These are phyloP conservation scores for Noctilio leporinus DNA, from an alignment of 2,113 vertebrate species.

Conservation along the genomic window DNA sequence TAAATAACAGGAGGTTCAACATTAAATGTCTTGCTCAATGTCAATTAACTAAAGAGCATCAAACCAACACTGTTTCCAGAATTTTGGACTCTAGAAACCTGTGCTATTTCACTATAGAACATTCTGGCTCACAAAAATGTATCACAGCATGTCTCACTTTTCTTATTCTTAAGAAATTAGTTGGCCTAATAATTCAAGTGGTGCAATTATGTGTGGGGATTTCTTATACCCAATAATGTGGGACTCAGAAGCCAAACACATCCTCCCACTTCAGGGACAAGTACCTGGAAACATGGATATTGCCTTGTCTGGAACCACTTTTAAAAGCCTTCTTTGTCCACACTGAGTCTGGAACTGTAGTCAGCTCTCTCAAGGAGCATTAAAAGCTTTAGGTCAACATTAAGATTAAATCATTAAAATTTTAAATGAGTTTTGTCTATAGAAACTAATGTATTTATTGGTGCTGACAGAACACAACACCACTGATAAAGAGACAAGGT, in stretches of 20 bases:
- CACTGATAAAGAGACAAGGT: background rate
- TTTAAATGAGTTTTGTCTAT: conserved; percentile 11
- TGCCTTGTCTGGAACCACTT: background rate
- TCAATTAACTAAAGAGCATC: background rate
- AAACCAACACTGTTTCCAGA: background rate
- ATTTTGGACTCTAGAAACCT: background rate
- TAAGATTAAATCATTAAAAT: background rate
- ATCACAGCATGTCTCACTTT: background rate
- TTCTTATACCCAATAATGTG: background rate
- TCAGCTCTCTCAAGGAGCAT: background rate
- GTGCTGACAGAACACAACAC: background rate
- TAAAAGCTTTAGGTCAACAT: conserved; percentile 11
- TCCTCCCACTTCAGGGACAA: background rate
- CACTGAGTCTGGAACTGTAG: background rate
- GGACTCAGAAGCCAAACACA: background rate
- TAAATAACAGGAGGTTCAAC: background rate
- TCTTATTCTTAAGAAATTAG: background rate
- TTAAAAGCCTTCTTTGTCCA: background rate
- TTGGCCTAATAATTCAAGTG: background rate
- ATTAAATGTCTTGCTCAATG: background rate
- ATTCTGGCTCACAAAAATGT: background rate
- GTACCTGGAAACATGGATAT: background rate
- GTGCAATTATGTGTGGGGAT: background rate
- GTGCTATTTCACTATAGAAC: background rate
- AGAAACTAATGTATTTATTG: background rate